Conservation (phyloP, 2,888 invertebrate genomes). For the Brachyptera putata region DNA sequence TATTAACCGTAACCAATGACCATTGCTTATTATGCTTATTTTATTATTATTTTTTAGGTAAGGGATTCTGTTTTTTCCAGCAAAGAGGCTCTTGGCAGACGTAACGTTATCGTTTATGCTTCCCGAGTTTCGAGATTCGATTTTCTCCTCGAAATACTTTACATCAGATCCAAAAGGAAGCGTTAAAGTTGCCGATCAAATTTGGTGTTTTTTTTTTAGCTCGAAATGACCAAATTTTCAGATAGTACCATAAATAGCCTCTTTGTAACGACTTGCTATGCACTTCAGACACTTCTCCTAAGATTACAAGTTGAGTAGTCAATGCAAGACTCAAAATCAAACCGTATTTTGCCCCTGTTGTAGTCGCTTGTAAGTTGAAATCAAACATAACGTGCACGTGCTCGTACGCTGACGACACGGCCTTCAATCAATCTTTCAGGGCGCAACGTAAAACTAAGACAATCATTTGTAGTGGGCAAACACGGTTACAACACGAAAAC, state of each 20-base stretch:
- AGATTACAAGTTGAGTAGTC: conserved; percentile 25
- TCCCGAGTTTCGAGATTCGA: not conserved
- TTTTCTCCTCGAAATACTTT: not conserved
- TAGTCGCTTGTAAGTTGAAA: not conserved
- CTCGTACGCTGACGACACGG: too few relatives aligned
- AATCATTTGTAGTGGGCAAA: not conserved
- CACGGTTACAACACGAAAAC: conserved; percentile 5
- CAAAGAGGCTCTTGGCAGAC: conserved; percentile 4
- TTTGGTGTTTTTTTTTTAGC: not conserved
- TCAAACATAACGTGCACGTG: not conserved
- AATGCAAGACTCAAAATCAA: conserved; percentile 33
- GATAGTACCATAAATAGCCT: conserved; percentile 23
- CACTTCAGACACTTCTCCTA: conserved; percentile 31
- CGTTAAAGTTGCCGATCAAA: too few relatives aligned
- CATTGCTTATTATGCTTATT: not conserved
- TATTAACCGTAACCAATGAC: conserved; percentile 6
- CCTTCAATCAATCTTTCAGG: too few relatives aligned
- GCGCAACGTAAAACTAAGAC: conserved; percentile 3
- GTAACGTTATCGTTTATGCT: not conserved
- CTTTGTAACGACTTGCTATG: conserved; percentile 30
- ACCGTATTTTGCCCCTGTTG: conserved; percentile 21
- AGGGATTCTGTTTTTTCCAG: not conserved
- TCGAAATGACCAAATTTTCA: not conserved
- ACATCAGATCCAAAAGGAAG: not conserved
- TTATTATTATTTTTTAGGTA: not conserved